phyloP scores from a whole-genome alignment of 2,113 vertebrate species.

The Anser cygnoides region DNA sequence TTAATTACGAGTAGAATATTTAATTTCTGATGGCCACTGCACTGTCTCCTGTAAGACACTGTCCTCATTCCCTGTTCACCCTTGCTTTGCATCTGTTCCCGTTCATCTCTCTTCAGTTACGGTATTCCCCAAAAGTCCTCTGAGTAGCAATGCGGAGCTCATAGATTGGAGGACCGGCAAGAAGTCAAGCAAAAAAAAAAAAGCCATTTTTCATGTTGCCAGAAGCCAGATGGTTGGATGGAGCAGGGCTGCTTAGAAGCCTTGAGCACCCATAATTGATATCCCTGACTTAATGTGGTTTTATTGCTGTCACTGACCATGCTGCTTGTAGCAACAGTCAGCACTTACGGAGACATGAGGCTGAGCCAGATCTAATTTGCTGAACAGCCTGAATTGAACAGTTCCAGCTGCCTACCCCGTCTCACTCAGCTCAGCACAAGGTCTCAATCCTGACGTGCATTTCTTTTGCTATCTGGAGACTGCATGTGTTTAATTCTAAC shows the following conservation, averaged over 20 bases:
- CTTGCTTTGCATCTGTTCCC: not conserved
- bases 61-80: not conserved
- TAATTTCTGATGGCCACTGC: not conserved
- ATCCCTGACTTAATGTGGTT: fast-evolving
- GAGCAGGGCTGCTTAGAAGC: not conserved
- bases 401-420: not conserved
- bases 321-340: not conserved
- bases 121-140: not conserved
- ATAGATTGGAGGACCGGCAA: not conserved
- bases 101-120: not conserved
- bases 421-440: not conserved
- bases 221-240: not conserved
- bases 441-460: not conserved
- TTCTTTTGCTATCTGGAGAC: not conserved
- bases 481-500: fast-evolving
- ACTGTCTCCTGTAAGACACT: not conserved
- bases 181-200: not conserved
- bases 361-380: not conserved
- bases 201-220: not conserved
- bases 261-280: not conserved
- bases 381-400: not conserved
- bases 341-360: not conserved
- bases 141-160: not conserved
- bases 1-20: not conserved
- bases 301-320: not conserved